Base-by-base conservation (phyloP, 2,113 vertebrate species). In the Oncorhynchus keta region DNA sequence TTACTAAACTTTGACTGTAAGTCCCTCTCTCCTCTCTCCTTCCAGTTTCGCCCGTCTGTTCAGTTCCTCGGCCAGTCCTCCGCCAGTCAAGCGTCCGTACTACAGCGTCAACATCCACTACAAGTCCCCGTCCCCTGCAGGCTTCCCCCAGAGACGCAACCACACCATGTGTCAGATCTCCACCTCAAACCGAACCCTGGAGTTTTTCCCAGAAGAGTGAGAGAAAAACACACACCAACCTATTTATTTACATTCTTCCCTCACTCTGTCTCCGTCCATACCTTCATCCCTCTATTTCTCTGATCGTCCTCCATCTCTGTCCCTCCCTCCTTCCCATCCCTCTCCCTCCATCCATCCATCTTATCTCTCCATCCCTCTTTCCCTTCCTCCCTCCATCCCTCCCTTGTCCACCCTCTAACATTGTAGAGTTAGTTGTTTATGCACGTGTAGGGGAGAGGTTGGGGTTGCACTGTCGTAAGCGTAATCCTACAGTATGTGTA, bases 151-250 rank as follows among this genome's bases (percentile, higher is more conserved):
- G 90, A 94, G 97, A 3, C 97, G 97, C 79, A 95, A 94, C 74
- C 96, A 98, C 77, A 96, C 96, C 87, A 95, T 98, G 95, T 98
- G 96, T 84, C 97, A 96, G 92, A 96, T 97, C 88, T 96, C 97
- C 20, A 95, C 95, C 0, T 92, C 96, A 80, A 96, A 93, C 89
- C 95, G 96, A 72, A 96, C 96, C 0, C 92, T 98, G 5, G 97
- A 99, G 88, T 99, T 99, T 93, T 97, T 99, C 94, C 96, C 97
- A 0, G 98, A 99, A 24, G 97, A 99, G 97, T 99, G 92, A 96
- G 97, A 86, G 1, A 83, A 16, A 5, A 59, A 35, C 45, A 30
- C 59, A 61, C 51, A 18, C 13, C 59, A 20, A 66, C 14, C 66
- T 45, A 12, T 45, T 45, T 11, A 45, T 45, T 45, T 45, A 11